Base-by-base conservation (phyloP, 37 sponge, comb jelly and placozoan species). In the Cliona cf. orientalis region DNA sequence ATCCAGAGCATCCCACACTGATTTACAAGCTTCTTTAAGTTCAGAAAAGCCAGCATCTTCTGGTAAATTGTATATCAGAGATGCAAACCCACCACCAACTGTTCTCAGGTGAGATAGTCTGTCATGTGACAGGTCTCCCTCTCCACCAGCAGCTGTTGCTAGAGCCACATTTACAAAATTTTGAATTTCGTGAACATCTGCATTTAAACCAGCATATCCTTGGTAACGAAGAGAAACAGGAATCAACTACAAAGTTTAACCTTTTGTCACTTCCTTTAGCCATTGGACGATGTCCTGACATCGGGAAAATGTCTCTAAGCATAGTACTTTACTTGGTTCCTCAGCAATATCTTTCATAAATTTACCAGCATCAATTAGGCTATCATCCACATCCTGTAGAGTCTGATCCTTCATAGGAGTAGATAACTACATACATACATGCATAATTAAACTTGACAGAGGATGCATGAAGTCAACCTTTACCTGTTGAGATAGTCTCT, bases 121-220 rank as follows among this genome's bases (percentile, higher is more conserved):
- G 58, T 90, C 90, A 74, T 61, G 60, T 3, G 84, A 46, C 32
- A 66, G 53, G 32, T 78, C 90, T 44, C 67, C 90, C 67, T 90
- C 90, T 75, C 88, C 88, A n/a, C n/a, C n/a, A 80, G 90, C 85
- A 43, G 85, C 74, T 7, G 90, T 90, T 23, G 82, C 78, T 21
- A 88, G 78, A 25, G 88, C 76, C 28, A 90, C 80, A 53, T 63
- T 84, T 5, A 90, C 90, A 79, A 90, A 90, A 19, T 74, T 79
- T 29, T 84, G 85, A 4, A 90, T 61, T 56, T 79, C 85, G 67
- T 44, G 26, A 9, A 90, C 81, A n/a, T n/a, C n/a, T n/a, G n/a
- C n/a, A n/a, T n/a, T n/a, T n/a, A n/a, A n/a, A n/a, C n/a, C n/a
- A n/a, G n/a, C n/a, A n/a, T n/a, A n/a, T n/a, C n/a, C n/a, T n/a